These are phyloP conservation scores for Ceryle rudis DNA, from an alignment of 2,797 vertebrate genomes.

Conservation along the genomic window DNA sequence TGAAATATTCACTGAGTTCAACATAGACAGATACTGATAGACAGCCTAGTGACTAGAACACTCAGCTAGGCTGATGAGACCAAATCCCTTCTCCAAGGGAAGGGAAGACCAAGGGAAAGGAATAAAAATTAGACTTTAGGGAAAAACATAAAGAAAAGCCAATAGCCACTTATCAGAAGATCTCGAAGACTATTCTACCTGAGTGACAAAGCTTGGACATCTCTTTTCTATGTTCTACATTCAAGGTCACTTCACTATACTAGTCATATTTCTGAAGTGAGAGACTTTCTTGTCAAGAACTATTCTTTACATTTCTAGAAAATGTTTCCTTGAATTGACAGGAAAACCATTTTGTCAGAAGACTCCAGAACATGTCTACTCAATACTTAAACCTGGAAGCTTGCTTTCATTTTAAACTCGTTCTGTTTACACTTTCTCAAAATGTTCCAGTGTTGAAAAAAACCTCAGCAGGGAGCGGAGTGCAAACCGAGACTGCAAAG, in stretches of 20 bases:
- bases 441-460: not conserved
- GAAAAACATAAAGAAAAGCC: not conserved
- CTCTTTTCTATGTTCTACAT: not conserved
- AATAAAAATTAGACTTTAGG: not conserved
- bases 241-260: not conserved
- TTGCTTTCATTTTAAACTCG: not conserved
- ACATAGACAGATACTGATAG: not conserved
- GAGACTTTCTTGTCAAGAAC: not conserved
- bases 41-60: not conserved
- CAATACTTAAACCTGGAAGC: not conserved
- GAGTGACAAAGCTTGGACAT: not conserved
- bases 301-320: not conserved
- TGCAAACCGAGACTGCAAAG: not conserved
- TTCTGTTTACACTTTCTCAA: not conserved
- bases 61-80: not conserved
- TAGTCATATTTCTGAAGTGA: not conserved
- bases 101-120: not conserved
- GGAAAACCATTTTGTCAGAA: not conserved
- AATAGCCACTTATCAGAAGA: not conserved
- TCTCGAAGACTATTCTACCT: not conserved
- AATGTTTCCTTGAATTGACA: not conserved
- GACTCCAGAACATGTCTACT: not conserved
- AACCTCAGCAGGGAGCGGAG: not conserved
- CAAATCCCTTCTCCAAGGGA: not conserved
- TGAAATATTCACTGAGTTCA: not conserved